phyloP scores from a whole-genome alignment of 2,113 vertebrate species.

The Grus americana region DNA sequence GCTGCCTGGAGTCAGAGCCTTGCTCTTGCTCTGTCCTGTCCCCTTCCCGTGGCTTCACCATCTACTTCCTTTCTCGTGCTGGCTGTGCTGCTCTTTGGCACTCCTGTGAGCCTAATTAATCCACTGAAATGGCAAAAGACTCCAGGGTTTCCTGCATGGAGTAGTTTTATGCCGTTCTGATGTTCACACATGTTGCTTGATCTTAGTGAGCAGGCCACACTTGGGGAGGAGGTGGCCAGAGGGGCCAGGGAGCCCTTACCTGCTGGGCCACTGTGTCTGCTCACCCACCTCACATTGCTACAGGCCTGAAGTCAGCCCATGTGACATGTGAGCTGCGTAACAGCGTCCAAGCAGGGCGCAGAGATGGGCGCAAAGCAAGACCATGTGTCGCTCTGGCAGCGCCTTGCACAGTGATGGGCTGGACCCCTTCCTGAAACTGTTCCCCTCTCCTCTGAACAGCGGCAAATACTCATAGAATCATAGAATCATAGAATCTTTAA shows the following conservation, averaged over 20 bases:
- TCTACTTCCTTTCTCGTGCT: not conserved
- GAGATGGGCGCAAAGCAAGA: not conserved
- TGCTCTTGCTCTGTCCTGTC: not conserved
- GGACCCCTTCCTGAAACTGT: not conserved
- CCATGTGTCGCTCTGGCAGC: not conserved
- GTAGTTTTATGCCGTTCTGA: not conserved
- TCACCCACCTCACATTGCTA: not conserved
- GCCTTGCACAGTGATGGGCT: fast-evolving
- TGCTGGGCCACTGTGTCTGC: not conserved
- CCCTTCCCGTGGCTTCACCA: not conserved
- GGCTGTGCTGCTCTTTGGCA: not conserved
- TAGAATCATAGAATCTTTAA: too few species aligned
- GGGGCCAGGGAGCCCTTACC: not conserved
- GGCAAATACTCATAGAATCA: not conserved
- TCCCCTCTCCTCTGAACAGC: not conserved
- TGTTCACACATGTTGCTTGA: not conserved
- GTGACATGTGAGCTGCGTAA: not conserved
- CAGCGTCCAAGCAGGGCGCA: not conserved
- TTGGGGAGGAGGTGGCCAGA: not conserved
- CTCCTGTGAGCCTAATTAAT: not conserved
- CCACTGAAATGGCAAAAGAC: not conserved
- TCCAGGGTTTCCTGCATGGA: not conserved
- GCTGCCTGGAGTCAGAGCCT: not conserved
- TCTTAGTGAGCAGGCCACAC: not conserved
- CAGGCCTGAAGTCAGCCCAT: not conserved